Evolutionary conservation across 2,888 invertebrate species (phyloP), one percentile per base, ranked within the genome.

Genomic region (Trissolcus japonicus): DNA sequence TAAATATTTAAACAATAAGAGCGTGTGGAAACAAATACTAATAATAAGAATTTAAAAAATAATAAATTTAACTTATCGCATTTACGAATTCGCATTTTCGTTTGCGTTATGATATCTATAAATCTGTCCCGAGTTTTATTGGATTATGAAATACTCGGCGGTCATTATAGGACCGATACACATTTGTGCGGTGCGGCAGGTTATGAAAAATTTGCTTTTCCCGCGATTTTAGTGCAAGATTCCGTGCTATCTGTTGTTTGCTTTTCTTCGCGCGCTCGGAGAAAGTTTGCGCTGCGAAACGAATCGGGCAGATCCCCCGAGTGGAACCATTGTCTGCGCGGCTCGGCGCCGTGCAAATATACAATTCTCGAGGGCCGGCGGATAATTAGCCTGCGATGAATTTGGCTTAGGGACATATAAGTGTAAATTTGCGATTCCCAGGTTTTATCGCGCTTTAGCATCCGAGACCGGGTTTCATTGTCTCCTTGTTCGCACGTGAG

Each of bases 401-500:
- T 73, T 73, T 43, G 60, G 43, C 46, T 59, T 55, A 51, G 54
- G 54, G 63, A 73, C 55, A 14, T 60, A 60, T 54, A 59, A 73
- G 65, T 66, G 55, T 62, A 56, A 74, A 74, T 43, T 6, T 41
- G 62, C 67, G 40, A 62, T 67, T 74, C 67, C 67, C 74, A 62
- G 35, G 25, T 56, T 61, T 46, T 74, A 74, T 74, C 73, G 55
- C 51, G 61, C 14, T 59, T 53, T 7, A n/a, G 43, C 7, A 71
- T 57, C 63, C 29, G 62, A 62, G 56, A 61, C 29, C 1, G 16
- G 50, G 19, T 62, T 73, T 73, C 71, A 73, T 77, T 77, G 77
- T 77, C 68, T 68, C 60, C 46, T 35, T 40, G 63, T 67, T 68
- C 67, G 72, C 77, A 73, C 68, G 63, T 67, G 67, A 71, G 46